Base-by-base conservation (phyloP, 2,888 invertebrate genomes). In the Polydrusus pterygomalis region DNA sequence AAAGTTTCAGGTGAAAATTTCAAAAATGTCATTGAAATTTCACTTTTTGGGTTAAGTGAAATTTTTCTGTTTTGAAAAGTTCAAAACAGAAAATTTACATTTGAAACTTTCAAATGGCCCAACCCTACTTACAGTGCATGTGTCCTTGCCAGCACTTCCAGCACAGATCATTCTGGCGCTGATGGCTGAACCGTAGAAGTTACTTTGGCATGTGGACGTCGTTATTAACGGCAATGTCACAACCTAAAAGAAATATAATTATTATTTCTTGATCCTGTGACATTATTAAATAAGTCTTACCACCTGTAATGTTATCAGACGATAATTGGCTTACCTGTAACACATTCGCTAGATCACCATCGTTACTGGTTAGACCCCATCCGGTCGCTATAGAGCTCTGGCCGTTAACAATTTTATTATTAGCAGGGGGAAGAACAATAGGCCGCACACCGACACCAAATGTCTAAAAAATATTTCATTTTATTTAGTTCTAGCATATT, bases 121-220 rank as follows among this genome's bases (percentile, higher is more conserved):
- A n/a, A n/a, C n/a, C n/a, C n/a, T n/a, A 75, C 76, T 51, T 72
- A 78, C 78, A 25, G 56, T 47, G 68, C 83, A 83, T 20, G 82
- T 80, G 58, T 83, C 83, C 68, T 81, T 82, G 71, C 80, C 81
- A 58, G 81, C 81, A 9, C 72, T 63, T 65, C 75, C 82, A 51
- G 83, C 83, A 75, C 83, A 83, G 67, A 83, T 75, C 82, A 82
- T 83, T 13, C 80, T 73, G 0, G 73, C 47, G 5, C 79, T 81
- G 0, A 82, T 20, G 13, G 70, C 78, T 20, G 15, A 0, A 40
- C 77, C 75, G 68, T 82, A 82, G 49, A 80, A 82, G 0, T 47
- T 64, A 25, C 62, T 45, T 47, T 78, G 70, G 62, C 84, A 84
- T 15, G 74, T 73, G 5, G 75, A 43, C 0, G 81, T 81, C 3